Percentiles rank a stretch among this genome's conserved stretches.
Evolutionary conservation across 2,888 invertebrate species (phyloP).

Genomic region (Magallana nippona): DNA sequence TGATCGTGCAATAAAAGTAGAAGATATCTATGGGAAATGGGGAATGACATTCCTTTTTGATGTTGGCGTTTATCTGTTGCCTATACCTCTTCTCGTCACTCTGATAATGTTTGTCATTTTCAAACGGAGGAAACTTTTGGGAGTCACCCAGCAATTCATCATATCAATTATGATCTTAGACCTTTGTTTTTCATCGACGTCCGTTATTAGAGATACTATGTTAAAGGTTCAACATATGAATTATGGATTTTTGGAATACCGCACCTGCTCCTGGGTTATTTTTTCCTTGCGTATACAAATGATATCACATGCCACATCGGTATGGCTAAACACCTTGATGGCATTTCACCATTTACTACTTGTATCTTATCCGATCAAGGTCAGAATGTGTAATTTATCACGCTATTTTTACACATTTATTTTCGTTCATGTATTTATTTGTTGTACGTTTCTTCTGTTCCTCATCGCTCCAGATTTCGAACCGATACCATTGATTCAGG

Average conservation of each 20-base stretch:
- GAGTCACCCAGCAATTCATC: not conserved
- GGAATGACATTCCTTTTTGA: not conserved
- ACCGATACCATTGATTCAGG: not conserved
- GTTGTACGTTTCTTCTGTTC: not conserved
- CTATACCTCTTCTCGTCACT: not conserved
- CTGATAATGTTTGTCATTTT: not conserved
- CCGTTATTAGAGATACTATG: not conserved
- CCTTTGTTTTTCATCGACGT: not conserved
- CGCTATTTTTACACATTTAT: not conserved
- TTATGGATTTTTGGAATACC: not conserved
- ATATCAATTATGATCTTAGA: not conserved
- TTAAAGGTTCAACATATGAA: not conserved
- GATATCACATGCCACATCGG: not conserved
- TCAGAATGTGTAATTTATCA: not conserved
- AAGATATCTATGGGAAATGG: not conserved
- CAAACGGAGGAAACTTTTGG: not conserved
- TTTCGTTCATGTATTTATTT: not conserved
- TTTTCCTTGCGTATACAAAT: not conserved
- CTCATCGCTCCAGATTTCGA: not conserved
- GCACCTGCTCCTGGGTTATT: not conserved
- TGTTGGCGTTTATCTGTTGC: not conserved
- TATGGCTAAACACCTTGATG: not conserved
- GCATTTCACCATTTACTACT: not conserved
- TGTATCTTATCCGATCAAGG: not conserved
- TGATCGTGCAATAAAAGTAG: not conserved